Evolutionary conservation across 2,113 vertebrate species (phyloP).

Genomic region (Protobothrops flavoviridis): DNA sequence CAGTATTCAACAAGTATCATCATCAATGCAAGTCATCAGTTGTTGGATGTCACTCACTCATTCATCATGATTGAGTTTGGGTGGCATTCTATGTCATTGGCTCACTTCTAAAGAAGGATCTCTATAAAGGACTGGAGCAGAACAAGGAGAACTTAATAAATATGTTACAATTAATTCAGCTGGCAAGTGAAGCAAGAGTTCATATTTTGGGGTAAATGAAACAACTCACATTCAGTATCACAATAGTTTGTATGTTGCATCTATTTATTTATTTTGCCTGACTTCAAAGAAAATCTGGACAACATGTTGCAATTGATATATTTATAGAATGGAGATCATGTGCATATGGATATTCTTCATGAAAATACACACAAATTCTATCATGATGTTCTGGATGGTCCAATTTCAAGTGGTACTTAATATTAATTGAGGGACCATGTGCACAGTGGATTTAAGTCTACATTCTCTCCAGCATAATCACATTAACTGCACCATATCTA

Average conservation of each 20-base stretch:
- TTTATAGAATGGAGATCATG: background rate
- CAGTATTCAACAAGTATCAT: background rate
- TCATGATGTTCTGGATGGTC: background rate
- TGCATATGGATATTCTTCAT: background rate
- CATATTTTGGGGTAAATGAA: background rate
- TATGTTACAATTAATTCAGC: background rate
- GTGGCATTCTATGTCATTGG: background rate
- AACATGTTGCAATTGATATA: background rate
- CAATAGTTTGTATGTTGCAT: background rate
- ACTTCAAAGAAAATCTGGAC: background rate
- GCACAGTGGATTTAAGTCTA: background rate
- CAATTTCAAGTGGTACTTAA: background rate
- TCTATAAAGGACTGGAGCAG: background rate
- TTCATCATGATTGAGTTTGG: background rate
- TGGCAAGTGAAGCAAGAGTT: background rate
- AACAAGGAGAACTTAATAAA: background rate
- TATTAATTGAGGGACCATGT: background rate
- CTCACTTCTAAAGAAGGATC: background rate
- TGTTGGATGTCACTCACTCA: background rate
- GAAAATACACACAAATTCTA: background rate
- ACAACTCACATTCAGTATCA: background rate
- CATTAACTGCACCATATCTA: background rate
- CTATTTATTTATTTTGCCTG: background rate
- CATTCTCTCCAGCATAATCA: background rate
- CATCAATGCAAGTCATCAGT: background rate